Base-by-base conservation (phyloP, 1,140 invertebrate species). In the Idris sp. region DNA sequence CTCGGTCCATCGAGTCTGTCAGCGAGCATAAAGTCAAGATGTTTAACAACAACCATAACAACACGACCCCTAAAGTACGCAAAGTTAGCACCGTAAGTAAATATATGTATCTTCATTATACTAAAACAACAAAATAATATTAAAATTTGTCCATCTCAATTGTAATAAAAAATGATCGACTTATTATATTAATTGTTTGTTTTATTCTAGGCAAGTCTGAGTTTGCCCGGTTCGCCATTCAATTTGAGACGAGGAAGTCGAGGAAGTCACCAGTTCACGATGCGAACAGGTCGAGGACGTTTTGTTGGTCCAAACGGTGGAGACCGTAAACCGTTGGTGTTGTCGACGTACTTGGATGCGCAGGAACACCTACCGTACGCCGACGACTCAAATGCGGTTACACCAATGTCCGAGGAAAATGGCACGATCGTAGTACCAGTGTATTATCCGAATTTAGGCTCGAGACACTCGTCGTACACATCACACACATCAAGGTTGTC, bases 331-430 rank as follows among this genome's bases (percentile, higher is more conserved):
- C 97, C 97, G 2, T 89, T 98, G 56, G 96, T 98, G 33, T 89
- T 97, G 44, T 97, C 96, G 77, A 97, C 95, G 44, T 97, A 97
- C 89, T 89, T 98, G 81, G 97, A 98, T 85, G 96, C 96, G 53
- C 94, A 98, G 86, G 96, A 97, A 89, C 96, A 98, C 86, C 91
- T 99, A 79, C 97, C 97, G 9, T 99, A 97, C 86, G 97, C 97
- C 16, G 97, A 99, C 85, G 97, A 98, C 86, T 98, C 96, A 36
- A 97, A 97, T 81, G 97, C 97, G 41, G 97, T 98, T 2, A 99
- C 97, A 35, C 97, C 97, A 8, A 97, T 98, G 94, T 98, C 96
- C 44, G 97, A 98, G 89, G 97, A 98, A 86, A 97, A 97, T 85
- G 96, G 96, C 75, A 95, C 95, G 74, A 97, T 97, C 85, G 94